Evolutionary conservation across 2,797 vertebrate genomes (phyloP), one percentile per base, ranked within the genome.

Genomic region (Lophotriccus pileatus): DNA sequence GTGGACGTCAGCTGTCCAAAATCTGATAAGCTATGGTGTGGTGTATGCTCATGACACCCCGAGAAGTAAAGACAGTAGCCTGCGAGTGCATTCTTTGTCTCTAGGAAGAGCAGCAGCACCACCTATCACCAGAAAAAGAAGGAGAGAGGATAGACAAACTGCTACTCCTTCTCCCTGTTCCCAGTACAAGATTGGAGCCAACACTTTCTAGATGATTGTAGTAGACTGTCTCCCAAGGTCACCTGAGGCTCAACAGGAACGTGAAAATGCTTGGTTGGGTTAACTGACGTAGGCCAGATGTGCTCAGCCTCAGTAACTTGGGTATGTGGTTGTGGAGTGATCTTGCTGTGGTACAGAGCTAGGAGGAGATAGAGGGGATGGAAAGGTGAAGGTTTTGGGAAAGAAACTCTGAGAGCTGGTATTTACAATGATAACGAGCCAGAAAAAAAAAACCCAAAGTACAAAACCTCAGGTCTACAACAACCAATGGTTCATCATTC

Each of bases 91-190:
- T 56, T 46, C 12, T 41, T 75, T 66, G 34, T 27, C 70, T 60
- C 46, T 78, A 83, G 46, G 50, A 92, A 94, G 92, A 89, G 89
- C 82, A 89, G 87, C 84, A 93, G 95, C 94, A 92, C 78, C 92
- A 92, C 93, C 95, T 96, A 91, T 25, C 87, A 91, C 87, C 3
- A 2, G 28, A 75, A 76, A 80, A 55, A 22, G 37, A 93, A 64
- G 52, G 81, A 78, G 22, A 63, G 28, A 77, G 9, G 39, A 67
- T 3, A 41, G 37, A 43, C 19, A 41, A 52, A 53, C 32, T 14
- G n/a, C 43, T 62, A 7, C 46, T 83, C 43, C 14, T 83, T 60
- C 36, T 59, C 32, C 36, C 43, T 46, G 5, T n/a, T 84, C 59
- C 14, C 25, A 16, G 24, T 10, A 22, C 12, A 9, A 32, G 30